Conservation (phyloP, 2,888 invertebrate species). For the Microctonus hyperodae region DNA sequence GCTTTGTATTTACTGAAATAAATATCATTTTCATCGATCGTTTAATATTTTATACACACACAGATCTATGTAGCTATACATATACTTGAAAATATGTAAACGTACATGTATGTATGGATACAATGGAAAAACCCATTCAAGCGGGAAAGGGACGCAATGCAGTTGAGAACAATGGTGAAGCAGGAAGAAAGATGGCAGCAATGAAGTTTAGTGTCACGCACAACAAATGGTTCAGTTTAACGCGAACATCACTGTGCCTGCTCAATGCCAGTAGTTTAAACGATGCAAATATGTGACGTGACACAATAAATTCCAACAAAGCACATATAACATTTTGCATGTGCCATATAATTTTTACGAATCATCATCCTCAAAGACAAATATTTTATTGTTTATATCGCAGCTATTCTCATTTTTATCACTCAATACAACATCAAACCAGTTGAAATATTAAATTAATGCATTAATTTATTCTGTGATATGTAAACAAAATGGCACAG, state of each 20-base stretch:
- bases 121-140: constrained; percentile 3
- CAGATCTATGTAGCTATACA: too few species aligned
- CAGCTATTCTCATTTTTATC: not conserved
- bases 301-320: not conserved
- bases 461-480: too few species aligned
- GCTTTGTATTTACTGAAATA: constrained; percentile 43
- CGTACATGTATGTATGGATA: constrained; percentile 12
- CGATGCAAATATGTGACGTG: constrained; percentile 23
- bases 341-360: not conserved
- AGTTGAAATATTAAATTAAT: too few species aligned
- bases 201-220: constrained; percentile 40
- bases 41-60: constrained; percentile 20
- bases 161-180: constrained; percentile 21
- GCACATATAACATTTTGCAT: not conserved
- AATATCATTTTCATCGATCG: constrained; percentile 49
- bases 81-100: constrained; percentile 29
- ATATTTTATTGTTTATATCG: not conserved
- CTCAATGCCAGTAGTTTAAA: constrained; percentile 39
- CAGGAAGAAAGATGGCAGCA: constrained; percentile 36
- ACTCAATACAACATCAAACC: too few species aligned
- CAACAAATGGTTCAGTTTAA: constrained; percentile 40
- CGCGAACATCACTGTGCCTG: constrained; percentile 38
- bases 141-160: constrained; percentile 12
- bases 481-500: too few species aligned
- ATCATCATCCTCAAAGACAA: not conserved